phyloP scores from a whole-genome alignment of 2,113 vertebrate species.

The Cryptoleucopteryx plumbea region DNA sequence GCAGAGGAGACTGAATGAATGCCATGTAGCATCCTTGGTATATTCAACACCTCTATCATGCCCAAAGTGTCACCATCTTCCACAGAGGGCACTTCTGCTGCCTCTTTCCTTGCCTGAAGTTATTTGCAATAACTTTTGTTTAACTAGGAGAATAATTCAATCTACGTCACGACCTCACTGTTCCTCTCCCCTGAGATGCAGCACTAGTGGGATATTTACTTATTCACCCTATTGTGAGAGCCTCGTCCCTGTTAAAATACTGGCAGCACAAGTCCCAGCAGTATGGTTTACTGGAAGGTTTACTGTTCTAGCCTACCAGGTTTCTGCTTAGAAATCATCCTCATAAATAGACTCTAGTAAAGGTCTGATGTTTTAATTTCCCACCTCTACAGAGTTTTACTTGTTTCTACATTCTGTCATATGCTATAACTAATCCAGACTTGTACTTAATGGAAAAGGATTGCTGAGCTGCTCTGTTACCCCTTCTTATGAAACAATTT shows the following conservation, averaged over 20 bases:
- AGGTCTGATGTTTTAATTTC: constrained; percentile 11
- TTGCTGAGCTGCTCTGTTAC: neutral
- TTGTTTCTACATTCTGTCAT: neutral
- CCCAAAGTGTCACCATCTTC: neutral
- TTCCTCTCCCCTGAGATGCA: neutral
- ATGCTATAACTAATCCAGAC: neutral
- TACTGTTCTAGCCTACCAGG: neutral
- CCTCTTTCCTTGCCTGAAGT: neutral
- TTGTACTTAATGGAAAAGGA: neutral
- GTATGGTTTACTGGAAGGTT: neutral
- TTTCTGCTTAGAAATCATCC: neutral
- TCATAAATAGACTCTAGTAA: constrained; percentile 20
- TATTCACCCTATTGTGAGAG: neutral
- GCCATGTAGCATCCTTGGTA: neutral
- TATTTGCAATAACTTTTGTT: neutral
- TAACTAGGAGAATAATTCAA: constrained; percentile 37
- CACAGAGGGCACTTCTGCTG: neutral
- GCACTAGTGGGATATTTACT: neutral
- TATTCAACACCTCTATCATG: neutral
- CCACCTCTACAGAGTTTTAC: neutral
- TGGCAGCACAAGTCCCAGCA: neutral
- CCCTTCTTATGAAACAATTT: neutral
- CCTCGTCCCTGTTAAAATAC: neutral
- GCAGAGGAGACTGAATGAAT: neutral
- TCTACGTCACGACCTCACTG: neutral